Conservation (phyloP, 2,888 invertebrate species). For the Caradrina clavipalpis region DNA sequence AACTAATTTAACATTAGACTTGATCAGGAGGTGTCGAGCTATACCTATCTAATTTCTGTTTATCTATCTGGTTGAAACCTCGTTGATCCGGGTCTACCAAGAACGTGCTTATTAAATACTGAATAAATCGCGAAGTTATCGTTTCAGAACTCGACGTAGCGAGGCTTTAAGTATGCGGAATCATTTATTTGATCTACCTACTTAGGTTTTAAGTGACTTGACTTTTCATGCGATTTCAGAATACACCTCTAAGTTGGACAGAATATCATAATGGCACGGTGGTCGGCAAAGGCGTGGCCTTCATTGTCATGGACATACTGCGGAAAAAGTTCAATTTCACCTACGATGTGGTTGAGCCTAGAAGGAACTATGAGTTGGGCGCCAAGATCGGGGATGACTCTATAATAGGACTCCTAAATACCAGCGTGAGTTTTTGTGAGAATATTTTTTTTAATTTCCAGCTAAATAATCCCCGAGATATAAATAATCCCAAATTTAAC, state of each 20-base stretch:
- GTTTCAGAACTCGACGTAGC: too few species aligned
- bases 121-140: too few species aligned
- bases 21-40: neutral
- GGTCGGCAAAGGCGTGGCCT: constrained; percentile 93
- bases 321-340: constrained; percentile 93
- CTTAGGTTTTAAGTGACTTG: too few species aligned
- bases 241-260: constrained; percentile 92
- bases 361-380: constrained; percentile 91
- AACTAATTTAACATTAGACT: neutral
- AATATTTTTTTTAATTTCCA: neutral
- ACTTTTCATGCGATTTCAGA: constrained; percentile 80
- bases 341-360: constrained; percentile 93
- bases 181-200: too few species aligned
- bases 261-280: constrained; percentile 88
- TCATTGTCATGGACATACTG: constrained; percentile 93
- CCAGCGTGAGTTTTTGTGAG: constrained; percentile 86
- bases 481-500: too few species aligned
- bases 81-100: neutral
- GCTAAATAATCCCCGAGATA: too few species aligned
- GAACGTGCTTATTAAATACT: neutral
- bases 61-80: neutral
- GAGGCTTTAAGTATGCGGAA: too few species aligned
- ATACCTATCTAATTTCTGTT: neutral
- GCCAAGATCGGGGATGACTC: constrained; percentile 91
- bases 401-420: constrained; percentile 92